These are phyloP conservation scores for Cynopterus brachyotis DNA, from an alignment of 2,113 vertebrate genomes.

Conservation along the genomic window DNA sequence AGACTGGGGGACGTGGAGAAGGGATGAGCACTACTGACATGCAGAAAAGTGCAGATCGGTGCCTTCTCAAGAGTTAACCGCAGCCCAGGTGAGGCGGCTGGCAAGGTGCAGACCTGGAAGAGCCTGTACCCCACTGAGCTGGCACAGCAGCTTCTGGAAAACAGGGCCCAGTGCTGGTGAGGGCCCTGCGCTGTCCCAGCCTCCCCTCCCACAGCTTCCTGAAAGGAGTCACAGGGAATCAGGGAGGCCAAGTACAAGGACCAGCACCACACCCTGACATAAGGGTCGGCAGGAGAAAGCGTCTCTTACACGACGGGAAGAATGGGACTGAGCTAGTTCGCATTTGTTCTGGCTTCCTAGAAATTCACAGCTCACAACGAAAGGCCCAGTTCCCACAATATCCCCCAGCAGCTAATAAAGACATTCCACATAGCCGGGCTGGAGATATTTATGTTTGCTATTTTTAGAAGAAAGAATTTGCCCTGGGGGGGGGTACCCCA, in stretches of 20 bases:
- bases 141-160: background rate
- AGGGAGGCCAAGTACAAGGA: background rate
- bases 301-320: background rate
- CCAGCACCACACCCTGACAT: too few species aligned
- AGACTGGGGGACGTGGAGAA: background rate
- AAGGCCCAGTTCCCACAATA: background rate
- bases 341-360: slow-evolving; percentile 32
- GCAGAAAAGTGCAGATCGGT: background rate
- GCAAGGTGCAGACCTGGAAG: background rate
- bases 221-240: background rate
- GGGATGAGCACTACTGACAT: background rate
- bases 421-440: background rate
- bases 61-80: background rate
- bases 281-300: background rate
- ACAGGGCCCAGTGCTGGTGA: background rate
- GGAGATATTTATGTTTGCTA: background rate
- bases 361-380: slow-evolving; percentile 17
- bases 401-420: background rate
- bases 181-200: background rate
- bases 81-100: too few species aligned
- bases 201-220: background rate
- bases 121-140: background rate
- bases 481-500: background rate
- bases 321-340: background rate
- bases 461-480: slow-evolving; percentile 9